phyloP scores from a whole-genome alignment of 2,113 vertebrate genomes.

The Xyliphius kryptos region DNA sequence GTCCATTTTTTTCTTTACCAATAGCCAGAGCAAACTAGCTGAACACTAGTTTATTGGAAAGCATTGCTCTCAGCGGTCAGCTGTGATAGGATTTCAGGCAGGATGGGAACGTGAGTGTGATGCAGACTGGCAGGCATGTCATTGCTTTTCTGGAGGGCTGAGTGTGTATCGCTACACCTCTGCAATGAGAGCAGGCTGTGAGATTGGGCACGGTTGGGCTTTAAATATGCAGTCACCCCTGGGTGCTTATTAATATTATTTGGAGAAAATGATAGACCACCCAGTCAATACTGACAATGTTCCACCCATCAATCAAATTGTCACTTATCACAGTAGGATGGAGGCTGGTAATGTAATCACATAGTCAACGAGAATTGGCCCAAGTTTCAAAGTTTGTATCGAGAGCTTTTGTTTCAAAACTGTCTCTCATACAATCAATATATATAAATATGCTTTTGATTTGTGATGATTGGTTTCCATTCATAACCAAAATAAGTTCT shows the following conservation, averaged over 20 bases:
- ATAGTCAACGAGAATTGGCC: neutral
- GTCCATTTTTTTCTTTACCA: neutral
- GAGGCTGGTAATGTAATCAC: constrained; percentile 13
- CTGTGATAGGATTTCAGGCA: constrained; percentile 35
- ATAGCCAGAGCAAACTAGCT: neutral
- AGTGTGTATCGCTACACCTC: constrained; percentile 51
- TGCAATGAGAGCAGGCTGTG: constrained; percentile 51
- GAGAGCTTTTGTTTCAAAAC: neutral
- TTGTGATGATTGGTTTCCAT: no score
- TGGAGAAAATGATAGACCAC: constrained; percentile 32
- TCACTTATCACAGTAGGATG: constrained; percentile 8
- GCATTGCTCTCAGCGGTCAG: neutral
- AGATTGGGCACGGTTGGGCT: constrained; percentile 44
- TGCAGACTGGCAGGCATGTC: constrained; percentile 64
- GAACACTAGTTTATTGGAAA: neutral
- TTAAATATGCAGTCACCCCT: constrained; percentile 43
- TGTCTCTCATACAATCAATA: no score
- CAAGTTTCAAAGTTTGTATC: constrained; percentile 11
- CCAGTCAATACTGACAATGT: constrained; percentile 39
- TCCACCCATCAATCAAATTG: constrained; percentile 21
- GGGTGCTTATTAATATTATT: constrained; percentile 22
- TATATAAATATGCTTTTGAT: no score
- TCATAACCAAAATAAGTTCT: no score
- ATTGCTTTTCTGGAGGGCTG: constrained; percentile 58
- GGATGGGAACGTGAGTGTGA: constrained; percentile 57